Evolutionary conservation across 2,888 invertebrate species (phyloP).

Genomic region (Augochlorella aurata): DNA sequence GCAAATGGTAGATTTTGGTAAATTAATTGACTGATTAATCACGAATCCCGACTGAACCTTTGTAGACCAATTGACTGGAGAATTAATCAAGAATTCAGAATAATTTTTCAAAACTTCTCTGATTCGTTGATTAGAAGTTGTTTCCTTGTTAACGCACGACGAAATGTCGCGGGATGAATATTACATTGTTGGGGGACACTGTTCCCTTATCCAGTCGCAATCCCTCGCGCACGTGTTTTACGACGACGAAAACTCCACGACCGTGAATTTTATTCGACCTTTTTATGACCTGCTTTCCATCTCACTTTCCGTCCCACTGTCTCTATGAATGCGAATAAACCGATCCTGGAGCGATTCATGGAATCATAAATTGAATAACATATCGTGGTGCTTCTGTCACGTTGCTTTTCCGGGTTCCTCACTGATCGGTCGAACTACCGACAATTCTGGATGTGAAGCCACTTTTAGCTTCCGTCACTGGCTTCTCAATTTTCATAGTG

Average conservation of each 20-base stretch:
- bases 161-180: background rate
- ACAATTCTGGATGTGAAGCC: background rate
- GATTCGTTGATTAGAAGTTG: background rate
- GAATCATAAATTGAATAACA: slow-evolving; percentile 1
- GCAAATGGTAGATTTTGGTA: no score
- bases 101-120: background rate
- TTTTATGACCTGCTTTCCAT: background rate
- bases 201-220: background rate
- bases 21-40: no score
- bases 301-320: background rate
- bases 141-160: background rate
- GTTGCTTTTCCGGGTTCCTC: background rate
- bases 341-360: background rate
- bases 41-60: no score
- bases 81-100: background rate
- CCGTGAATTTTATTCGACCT: slow-evolving; percentile 1
- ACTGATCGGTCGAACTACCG: background rate
- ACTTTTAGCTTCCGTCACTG: background rate
- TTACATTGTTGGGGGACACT: background rate
- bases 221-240: background rate
- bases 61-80: background rate
- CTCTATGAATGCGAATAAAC: background rate
- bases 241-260: background rate
- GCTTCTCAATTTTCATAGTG: background rate
- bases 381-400: background rate